Conservation (phyloP, 2,888 invertebrate genomes). For the Isotomurus palustris region DNA sequence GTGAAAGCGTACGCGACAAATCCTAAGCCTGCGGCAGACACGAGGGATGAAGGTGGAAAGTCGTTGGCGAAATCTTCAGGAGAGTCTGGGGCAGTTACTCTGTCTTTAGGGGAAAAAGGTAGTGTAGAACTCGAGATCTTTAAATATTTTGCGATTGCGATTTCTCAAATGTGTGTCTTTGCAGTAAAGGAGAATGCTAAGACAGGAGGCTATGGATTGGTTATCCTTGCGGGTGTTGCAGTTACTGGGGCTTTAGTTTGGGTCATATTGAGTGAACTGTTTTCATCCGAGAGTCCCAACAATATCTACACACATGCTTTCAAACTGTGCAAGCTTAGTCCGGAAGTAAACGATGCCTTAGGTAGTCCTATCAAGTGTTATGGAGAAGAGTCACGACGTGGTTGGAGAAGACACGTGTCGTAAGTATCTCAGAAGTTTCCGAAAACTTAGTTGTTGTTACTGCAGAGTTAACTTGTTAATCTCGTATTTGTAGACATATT, state of each 20-base stretch:
- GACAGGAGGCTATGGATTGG: constrained; percentile 76
- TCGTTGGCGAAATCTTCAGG: constrained; percentile 20
- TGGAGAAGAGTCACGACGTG: constrained; percentile 79
- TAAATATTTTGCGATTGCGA: background rate
- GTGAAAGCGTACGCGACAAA: too few relatives aligned
- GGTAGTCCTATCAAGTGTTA: constrained; percentile 86
- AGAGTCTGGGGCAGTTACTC: constrained; percentile 24
- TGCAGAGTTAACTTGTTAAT: background rate
- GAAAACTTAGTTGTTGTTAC: background rate
- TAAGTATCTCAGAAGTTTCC: constrained; percentile 49
- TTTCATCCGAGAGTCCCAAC: constrained; percentile 81
- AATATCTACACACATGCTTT: constrained; percentile 73
- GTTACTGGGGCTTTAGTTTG: constrained; percentile 78
- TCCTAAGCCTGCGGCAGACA: constrained; percentile 10
- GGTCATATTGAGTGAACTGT: constrained; percentile 76
- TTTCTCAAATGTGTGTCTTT: background rate
- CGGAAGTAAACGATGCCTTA: constrained; percentile 71
- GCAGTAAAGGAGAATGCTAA: constrained; percentile 84
- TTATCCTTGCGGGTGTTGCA: constrained; percentile 74
- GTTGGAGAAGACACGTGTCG: constrained; percentile 76
- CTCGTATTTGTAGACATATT: constrained; percentile 57
- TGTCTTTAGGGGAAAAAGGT: constrained; percentile 40
- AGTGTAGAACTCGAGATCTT: background rate
- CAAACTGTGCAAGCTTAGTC: constrained; percentile 68
- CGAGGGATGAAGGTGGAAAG: constrained; percentile 5